A percentile compares a stretch with the other conserved stretches of the same genome.
phyloP scores from a whole-genome alignment of 2,113 vertebrate species.

The Otus sunia region DNA sequence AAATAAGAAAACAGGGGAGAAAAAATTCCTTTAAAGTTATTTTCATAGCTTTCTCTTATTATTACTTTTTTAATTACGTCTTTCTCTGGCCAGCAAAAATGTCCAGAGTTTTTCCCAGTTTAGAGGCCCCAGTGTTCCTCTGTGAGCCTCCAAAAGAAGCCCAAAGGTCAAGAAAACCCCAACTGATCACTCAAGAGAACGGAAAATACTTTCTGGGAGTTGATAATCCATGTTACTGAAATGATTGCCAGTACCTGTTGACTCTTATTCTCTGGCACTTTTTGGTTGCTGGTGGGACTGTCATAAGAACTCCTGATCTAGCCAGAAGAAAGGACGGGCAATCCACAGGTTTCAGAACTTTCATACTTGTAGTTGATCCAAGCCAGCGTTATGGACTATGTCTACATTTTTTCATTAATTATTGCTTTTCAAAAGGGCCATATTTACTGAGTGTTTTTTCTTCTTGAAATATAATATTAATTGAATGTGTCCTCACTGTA shows the following conservation, averaged over 20 bases:
- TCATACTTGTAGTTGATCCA: not conserved
- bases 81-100: not conserved
- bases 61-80: slow-evolving; percentile 7
- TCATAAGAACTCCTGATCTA: not conserved
- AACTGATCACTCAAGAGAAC: not conserved
- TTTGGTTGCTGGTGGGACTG: not conserved
- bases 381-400: not conserved
- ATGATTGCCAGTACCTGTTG: not conserved
- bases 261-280: not conserved
- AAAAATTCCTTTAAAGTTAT: not conserved
- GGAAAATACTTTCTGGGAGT: not conserved
- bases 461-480: not conserved
- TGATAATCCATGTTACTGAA: not conserved
- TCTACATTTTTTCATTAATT: not conserved
- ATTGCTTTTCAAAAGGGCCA: not conserved
- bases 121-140: not conserved
- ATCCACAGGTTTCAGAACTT: not conserved
- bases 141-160: not conserved
- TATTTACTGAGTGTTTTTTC: not conserved
- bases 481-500: not conserved
- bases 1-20: not conserved
- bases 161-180: not conserved
- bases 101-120: not conserved
- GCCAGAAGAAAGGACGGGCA: not conserved
- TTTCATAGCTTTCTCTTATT: slow-evolving; percentile 3